These are phyloP conservation scores for Vidua macroura DNA, from an alignment of 2,113 vertebrate genomes.

Conservation along the genomic window DNA sequence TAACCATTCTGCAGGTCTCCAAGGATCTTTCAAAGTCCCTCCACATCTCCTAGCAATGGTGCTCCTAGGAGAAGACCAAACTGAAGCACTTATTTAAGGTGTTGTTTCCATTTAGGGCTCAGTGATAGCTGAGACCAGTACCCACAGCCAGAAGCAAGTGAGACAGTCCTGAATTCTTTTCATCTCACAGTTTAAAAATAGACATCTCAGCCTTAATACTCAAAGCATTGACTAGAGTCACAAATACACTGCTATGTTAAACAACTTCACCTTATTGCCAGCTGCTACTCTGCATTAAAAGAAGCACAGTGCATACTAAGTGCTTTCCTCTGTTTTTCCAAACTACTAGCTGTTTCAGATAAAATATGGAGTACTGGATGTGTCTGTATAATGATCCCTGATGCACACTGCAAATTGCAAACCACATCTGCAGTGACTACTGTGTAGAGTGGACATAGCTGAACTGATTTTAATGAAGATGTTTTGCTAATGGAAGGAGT, in stretches of 20 bases:
- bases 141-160: background rate
- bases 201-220: background rate
- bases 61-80: background rate
- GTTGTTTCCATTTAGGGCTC: background rate
- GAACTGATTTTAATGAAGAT: background rate
- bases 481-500: background rate
- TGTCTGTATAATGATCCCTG: background rate
- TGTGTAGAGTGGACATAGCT: background rate
- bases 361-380: background rate
- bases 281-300: conserved; percentile 18
- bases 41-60: background rate
- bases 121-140: background rate
- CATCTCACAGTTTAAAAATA: conserved; percentile 48
- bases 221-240: conserved; percentile 2
- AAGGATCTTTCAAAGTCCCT: background rate
- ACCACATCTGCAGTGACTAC: background rate
- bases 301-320: background rate
- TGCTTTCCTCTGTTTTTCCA: background rate
- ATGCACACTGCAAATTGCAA: background rate
- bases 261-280: conserved; percentile 31
- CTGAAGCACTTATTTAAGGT: background rate
- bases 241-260: conserved; percentile 21
- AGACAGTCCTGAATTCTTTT: background rate
- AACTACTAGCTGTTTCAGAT: background rate
- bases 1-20: background rate